Evolutionary conservation across 2,797 vertebrate genomes (phyloP).

Genomic region (Pipistrellus kuhlii): DNA sequence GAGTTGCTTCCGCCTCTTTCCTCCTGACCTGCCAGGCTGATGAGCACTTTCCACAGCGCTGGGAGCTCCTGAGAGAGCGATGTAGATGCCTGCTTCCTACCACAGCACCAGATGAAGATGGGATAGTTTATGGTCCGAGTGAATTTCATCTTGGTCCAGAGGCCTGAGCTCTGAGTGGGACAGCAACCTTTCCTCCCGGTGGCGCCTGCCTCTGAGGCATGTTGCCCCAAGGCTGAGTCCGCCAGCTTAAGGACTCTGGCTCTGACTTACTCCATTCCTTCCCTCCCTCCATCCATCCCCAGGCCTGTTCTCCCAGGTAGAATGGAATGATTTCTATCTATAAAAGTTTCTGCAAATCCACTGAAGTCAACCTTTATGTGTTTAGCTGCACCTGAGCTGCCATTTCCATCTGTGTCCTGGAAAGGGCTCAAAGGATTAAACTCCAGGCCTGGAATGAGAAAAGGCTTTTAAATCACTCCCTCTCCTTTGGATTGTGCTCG

Average conservation of each 20-base stretch:
- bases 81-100: not conserved
- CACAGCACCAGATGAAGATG: not conserved
- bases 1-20: not conserved
- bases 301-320: conserved; percentile 14
- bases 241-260: not conserved
- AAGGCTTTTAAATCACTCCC: not conserved
- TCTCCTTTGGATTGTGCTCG: not conserved
- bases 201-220: not conserved
- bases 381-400: not conserved
- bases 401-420: not conserved
- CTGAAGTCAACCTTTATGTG: not conserved
- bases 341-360: conserved; percentile 64
- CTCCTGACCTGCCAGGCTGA: not conserved
- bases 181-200: not conserved
- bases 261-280: not conserved
- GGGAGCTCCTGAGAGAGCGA: not conserved
- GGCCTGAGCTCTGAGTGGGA: not conserved
- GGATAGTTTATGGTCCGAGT: too few relatives aligned
- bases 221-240: not conserved
- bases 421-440: not conserved
- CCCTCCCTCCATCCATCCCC: not conserved
- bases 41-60: not conserved
- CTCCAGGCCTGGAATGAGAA: not conserved
- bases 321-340: conserved; percentile 28
- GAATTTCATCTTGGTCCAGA: not conserved